Base-by-base conservation (phyloP, 2,888 invertebrate species). In the Dascillus cervinus region DNA sequence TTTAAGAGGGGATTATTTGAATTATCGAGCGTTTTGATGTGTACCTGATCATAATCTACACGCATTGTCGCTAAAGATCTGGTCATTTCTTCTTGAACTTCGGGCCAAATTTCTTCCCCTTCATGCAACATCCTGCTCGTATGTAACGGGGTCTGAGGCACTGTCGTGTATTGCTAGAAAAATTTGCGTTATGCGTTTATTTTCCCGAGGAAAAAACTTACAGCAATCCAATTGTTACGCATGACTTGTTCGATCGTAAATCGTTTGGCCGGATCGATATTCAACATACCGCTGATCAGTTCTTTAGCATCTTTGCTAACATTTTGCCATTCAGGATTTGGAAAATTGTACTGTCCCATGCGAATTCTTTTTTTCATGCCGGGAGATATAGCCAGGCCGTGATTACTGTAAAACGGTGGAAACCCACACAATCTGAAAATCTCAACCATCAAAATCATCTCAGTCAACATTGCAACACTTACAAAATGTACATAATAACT, bases 71-170 rank as follows among this genome's bases (percentile, higher is more conserved):
- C 95, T 44, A 98, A 68, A 0, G 96, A 95, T 43, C 94, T 79
- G 2, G 91, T 96, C 96, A 98, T 96, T 69, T 97, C 97, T 65
- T 97, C 97, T 68, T 96, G 95, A 3, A 97, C 92, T 56, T 97
- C 96, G 1, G 87, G 86, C 97, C 97, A 98, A 32, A 84, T 79
- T 47, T 91, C 91, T 45, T 84, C 86, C 27, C 89, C 87, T 64
- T 97, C 96, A 14, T 84, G 79, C 11, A 98, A 70, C 52, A 96
- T 79, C 31, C 85, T 73, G 35, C 88, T 79, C 0, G 97, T 96
- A 67, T 89, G 86, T 6, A 98, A 71, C 0, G 96, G 96, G 1
- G 97, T 98, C 55, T 88, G 87, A 0, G 97, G 97, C 3, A 97
- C 96, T 44, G 81, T 81, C 1, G 84, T 83, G 65, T 81, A 85